phyloP scores from a whole-genome alignment of 2,113 vertebrate species.

The Isurus oxyrinchus region DNA sequence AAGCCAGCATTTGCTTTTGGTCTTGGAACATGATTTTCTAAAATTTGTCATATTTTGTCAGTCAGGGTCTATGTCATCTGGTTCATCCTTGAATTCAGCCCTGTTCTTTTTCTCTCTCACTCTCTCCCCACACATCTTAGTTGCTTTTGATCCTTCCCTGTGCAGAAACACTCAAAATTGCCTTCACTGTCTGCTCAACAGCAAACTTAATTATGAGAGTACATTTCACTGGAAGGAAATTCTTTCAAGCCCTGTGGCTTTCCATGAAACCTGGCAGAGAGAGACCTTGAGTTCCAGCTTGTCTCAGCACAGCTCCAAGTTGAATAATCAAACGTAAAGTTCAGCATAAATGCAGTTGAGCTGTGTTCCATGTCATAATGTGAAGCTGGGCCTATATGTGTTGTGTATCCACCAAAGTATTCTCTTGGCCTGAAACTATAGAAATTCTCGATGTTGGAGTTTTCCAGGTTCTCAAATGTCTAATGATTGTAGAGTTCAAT shows the following conservation, averaged over 20 bases:
- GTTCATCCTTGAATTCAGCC: not conserved
- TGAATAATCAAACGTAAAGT: not conserved
- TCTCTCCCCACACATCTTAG: not conserved
- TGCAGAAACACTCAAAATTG: not conserved
- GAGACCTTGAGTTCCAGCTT: not conserved
- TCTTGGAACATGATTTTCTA: not conserved
- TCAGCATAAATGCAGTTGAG: not conserved
- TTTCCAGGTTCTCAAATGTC: not conserved
- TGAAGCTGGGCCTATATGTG: not conserved
- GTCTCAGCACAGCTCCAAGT: not conserved
- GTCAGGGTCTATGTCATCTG: not conserved
- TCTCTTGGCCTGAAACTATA: not conserved
- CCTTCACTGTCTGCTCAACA: not conserved
- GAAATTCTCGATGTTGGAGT: not conserved
- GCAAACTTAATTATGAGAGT: not conserved
- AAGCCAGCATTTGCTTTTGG: not conserved
- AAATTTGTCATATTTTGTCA: not conserved
- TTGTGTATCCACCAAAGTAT: too few relatives aligned
- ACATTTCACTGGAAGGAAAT: not conserved
- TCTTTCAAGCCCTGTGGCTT: not conserved
- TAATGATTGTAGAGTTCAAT: not conserved
- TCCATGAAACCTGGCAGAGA: not conserved
- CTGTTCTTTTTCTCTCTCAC: not conserved
- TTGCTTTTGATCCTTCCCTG: not conserved
- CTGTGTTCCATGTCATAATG: not conserved